phyloP scores from a whole-genome alignment of 2,888 invertebrate species.

The Stramonita haemastoma region DNA sequence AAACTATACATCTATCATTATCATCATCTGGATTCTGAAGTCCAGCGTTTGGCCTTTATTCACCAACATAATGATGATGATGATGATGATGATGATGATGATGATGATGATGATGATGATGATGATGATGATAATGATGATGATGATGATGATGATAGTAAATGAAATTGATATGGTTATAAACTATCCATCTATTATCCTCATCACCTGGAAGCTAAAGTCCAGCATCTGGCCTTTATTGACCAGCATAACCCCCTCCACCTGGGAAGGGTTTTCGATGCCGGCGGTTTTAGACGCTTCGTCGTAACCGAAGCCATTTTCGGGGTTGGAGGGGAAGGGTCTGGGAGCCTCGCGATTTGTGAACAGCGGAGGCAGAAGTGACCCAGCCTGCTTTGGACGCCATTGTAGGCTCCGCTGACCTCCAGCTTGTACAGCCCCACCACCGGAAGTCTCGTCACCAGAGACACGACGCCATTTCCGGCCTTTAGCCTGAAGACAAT shows the following conservation, averaged over 20 bases:
- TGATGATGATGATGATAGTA: too few species aligned
- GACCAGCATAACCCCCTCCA: constrained; percentile 24
- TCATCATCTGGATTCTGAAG: too few species aligned
- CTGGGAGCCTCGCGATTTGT: not conserved
- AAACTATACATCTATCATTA: too few species aligned
- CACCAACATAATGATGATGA: too few species aligned
- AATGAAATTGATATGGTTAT: too few species aligned
- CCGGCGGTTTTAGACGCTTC: not conserved
- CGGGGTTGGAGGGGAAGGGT: constrained; percentile 30
- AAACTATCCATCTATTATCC: too few species aligned
- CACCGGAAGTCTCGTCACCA: constrained; percentile 54
- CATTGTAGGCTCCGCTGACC: not conserved
- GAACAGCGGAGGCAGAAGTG: constrained; percentile 21
- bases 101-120: too few species aligned
- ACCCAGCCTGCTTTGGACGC: not conserved
- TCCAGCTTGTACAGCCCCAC: constrained; percentile 60
- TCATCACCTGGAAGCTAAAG: constrained; percentile 18
- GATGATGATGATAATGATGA: too few species aligned
- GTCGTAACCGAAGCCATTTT: constrained; percentile 31
- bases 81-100: too few species aligned
- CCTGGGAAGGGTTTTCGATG: constrained; percentile 15
- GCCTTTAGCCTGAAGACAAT: constrained; percentile 34
- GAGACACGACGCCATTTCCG: constrained; percentile 11
- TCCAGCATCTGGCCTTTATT: constrained; percentile 12
- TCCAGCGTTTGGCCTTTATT: too few species aligned